Base-by-base conservation (phyloP, 2,113 vertebrate species). In the Anolis sagrei region DNA sequence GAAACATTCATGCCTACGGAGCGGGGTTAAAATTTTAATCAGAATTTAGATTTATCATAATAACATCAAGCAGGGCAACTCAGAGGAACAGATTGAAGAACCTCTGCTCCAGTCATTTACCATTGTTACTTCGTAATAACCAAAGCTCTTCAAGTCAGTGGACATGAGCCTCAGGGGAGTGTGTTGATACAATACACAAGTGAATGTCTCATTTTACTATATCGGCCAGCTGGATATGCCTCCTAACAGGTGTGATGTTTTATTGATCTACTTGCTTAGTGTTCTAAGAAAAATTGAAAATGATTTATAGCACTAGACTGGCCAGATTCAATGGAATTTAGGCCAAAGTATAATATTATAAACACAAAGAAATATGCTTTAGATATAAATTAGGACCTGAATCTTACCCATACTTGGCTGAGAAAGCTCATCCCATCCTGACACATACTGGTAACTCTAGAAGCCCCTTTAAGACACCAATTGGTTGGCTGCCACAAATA, bases 391-490 rank as follows among this genome's bases (percentile, higher is more conserved):
- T 16, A 62, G 76, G 73, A 81, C 32, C 62, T 69, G 5, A 83
- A 23, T 3, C 7, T 86, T 82, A 90, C 85, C 86, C 85, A 51
- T 0, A n/a, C 2, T 2, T 7, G 54, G 19, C 70, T 77, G 83
- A 39, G 87, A 91, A 88, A 89, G 86, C 87, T 92, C 89, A 87
- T 51, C 62, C 73, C 44, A 44, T 25, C 92, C 72, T 32, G 74
- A 21, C 76, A 0, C 23, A 75, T 79, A 83, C 34, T 64, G 36
- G 54, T 83, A 75, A 36, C 21, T 1, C 73, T 87, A 25, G 7
- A 36, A 48, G 19, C 62, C n/a, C 54, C 85, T 62, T 79, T n/a
- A 81, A 69, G 89, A 36, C 39, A 27, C 70, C 76, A 86, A 58
- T 74, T 87, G 75, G 7, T 29, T 48, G 83, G 68, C 54, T 32